Base-by-base conservation (phyloP, 2,113 vertebrate species). In the Archilochus colubris region DNA sequence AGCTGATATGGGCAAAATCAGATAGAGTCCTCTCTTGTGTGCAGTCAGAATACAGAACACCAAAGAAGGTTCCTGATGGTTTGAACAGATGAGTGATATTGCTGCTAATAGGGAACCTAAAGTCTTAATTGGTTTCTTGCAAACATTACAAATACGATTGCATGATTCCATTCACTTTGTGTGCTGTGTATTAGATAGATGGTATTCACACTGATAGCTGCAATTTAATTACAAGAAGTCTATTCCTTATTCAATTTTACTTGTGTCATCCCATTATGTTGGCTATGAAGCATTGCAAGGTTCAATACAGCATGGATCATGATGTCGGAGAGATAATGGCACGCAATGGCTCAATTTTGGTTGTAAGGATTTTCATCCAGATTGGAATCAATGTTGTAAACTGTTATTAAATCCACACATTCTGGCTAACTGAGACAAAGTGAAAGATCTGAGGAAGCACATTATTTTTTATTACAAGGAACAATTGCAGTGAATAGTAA, bases 221-320 rank as follows among this genome's bases (percentile, higher is more conserved):
- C 85, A 95, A 95, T 97, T 95, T 96, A 95, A 96, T 97, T 97
- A 97, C 85, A 91, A 78, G 86, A 82, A 93, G 30, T 55, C 88
- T 95, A 43, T 93, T 96, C 72, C 86, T 88, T 95, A 68, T 88
- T 86, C 82, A 94, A 27, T 94, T 97, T 97, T 44, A 87, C 62
- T 70, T 89, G 55, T 96, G 87, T 94, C 80, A 90, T 92, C 54
- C 55, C 89, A 91, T 95, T 94, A 82, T 53, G 55, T 79, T 90
- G 66, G 57, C 82, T 96, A 83, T 94, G 82, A 97, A 96, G 24
- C 78, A 95, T 69, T 77, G n/a, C 14, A 77, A 94, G 84, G 78
- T 82, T 70, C 95, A 86, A 78, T 96, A 44, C 57, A 73, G 50
- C 67, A 57, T 67, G 85, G 50, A 73, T 91, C 81, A 87, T 54